These are phyloP conservation scores for Urosaurus nigricauda DNA, from an alignment of 2,797 vertebrate genomes.

Conservation along the genomic window DNA sequence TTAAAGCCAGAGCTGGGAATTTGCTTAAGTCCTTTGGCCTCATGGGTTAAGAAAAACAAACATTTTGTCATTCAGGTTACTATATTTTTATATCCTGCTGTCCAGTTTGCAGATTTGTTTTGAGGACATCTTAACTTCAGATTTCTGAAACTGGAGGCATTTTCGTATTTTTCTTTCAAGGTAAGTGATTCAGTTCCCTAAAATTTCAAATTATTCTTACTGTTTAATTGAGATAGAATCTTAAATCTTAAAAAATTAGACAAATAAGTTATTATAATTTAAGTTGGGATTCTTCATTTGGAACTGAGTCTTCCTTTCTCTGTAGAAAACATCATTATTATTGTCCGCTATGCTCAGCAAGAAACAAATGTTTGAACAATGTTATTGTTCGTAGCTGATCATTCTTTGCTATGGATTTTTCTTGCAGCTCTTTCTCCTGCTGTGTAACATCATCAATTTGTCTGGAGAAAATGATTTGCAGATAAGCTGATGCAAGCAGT, in stretches of 20 bases:
- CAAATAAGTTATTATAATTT: slow-evolving; percentile 1
- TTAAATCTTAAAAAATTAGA: slow-evolving; percentile 39
- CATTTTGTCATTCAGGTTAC: neutral
- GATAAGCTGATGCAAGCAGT: slow-evolving; percentile 43
- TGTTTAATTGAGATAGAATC: slow-evolving; percentile 38
- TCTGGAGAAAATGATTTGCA: slow-evolving; percentile 45
- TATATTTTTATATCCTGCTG: too few species aligned
- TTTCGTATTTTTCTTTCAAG: slow-evolving; percentile 22
- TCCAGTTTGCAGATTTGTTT: neutral
- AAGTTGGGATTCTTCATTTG: slow-evolving; percentile 18
- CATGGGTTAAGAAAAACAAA: neutral
- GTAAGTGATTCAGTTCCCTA: slow-evolving; percentile 20
- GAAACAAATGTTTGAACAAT: slow-evolving; percentile 41
- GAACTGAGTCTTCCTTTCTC: slow-evolving; percentile 37
- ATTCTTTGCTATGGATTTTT: slow-evolving; percentile 44
- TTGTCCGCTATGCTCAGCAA: slow-evolving; percentile 37
- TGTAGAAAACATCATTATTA: slow-evolving; percentile 43
- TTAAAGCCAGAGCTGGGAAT: neutral
- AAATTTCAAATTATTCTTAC: slow-evolving; percentile 17
- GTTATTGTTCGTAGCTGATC: slow-evolving; percentile 30
- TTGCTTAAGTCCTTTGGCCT: neutral
- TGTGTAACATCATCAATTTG: slow-evolving; percentile 47
- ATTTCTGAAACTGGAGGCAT: neutral
- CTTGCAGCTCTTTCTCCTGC: slow-evolving; percentile 33
- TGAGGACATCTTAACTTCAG: neutral